phyloP scores from a whole-genome alignment of 2,113 vertebrate species.

The Perognathus longimembris region DNA sequence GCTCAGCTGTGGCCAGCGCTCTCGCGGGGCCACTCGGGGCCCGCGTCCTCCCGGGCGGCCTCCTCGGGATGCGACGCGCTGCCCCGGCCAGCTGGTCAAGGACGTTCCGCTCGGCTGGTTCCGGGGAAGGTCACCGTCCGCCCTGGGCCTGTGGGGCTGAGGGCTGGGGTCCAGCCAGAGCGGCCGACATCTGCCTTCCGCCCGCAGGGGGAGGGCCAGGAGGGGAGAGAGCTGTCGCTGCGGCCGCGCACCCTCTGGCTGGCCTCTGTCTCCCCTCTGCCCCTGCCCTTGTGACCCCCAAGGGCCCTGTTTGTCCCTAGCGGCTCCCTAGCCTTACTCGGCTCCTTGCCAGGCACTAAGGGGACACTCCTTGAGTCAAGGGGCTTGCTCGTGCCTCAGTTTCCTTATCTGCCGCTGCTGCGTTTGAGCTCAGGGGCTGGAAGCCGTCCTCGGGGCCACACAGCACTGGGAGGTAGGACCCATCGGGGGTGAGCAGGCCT shows the following conservation, averaged over 20 bases:
- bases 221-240: background rate
- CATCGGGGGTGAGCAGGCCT: background rate
- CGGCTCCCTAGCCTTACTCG: background rate
- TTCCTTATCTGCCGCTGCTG: background rate
- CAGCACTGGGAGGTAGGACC: background rate
- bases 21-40: background rate
- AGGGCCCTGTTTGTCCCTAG: rapidly evolving
- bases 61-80: background rate
- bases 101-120: background rate
- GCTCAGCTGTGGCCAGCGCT: constrained; percentile 7
- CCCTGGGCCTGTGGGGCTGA: background rate
- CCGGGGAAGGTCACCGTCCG: constrained; percentile 8
- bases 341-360: too few relatives aligned
- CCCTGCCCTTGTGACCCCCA: background rate
- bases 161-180: background rate
- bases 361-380: too few relatives aligned
- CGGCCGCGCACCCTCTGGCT: background rate
- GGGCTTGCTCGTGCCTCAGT: background rate
- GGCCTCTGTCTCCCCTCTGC: background rate
- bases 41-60: background rate
- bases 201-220: background rate
- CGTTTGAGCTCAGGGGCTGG: background rate
- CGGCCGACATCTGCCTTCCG: constrained; percentile 36
- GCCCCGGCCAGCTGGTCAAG: constrained; percentile 56
- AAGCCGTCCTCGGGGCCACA: too few relatives aligned